Percentiles rank a stretch among this genome's conserved stretches.
These are phyloP conservation scores for Strix aluco DNA, from an alignment of 2,113 vertebrate species.

Conservation along the genomic window DNA sequence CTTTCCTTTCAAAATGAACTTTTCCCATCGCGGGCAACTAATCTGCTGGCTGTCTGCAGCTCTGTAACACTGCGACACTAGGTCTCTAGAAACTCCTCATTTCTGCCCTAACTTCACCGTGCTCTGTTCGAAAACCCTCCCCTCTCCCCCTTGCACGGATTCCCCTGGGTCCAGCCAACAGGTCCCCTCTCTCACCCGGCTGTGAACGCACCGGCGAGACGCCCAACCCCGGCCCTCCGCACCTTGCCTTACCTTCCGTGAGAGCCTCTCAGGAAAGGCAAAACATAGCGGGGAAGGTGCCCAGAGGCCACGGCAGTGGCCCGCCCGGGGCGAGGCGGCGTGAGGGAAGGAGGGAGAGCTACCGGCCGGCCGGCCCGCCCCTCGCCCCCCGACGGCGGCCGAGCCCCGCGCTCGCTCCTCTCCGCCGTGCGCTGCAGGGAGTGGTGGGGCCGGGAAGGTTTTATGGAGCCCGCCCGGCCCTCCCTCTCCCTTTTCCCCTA, in stretches of 20 bases:
- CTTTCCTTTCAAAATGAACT: conserved; percentile 12
- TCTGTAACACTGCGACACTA: neutral
- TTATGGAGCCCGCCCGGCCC: neutral
- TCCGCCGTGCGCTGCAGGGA: neutral
- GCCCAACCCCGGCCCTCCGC: neutral
- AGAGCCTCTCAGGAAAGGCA: neutral
- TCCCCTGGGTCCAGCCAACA: neutral
- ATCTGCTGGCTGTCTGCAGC: neutral
- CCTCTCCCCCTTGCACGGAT: accelerated
- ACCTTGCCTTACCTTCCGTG: neutral
- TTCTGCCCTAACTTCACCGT: neutral
- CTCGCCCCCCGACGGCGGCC: neutral
- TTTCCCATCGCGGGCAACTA: neutral
- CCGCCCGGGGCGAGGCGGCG: neutral
- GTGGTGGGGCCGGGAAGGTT: neutral
- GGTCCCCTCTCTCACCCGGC: neutral
- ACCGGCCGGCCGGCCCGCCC: neutral
- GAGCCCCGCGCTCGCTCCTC: neutral
- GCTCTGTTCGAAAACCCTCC: neutral
- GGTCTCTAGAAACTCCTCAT: neutral
- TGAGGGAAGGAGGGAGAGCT: too few species aligned
- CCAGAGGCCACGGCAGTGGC: neutral
- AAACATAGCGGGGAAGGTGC: neutral
- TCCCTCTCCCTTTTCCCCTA: neutral
- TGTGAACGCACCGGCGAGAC: neutral